These are phyloP conservation scores for Silurus asotus DNA, from an alignment of 2,113 vertebrate genomes.

Conservation along the genomic window DNA sequence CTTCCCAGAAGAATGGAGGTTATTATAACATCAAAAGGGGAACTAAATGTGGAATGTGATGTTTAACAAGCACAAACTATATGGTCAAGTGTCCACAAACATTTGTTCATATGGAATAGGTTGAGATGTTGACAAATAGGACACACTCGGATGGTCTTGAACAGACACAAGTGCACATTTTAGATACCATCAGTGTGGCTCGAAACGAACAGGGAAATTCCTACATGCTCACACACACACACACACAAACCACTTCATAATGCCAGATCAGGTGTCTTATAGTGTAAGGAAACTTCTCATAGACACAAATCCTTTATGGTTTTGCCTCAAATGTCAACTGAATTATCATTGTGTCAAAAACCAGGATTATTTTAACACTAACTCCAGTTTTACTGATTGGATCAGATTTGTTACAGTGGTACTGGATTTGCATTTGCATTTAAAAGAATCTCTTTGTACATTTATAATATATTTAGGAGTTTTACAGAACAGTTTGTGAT, in stretches of 20 bases:
- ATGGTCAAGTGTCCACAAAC: too few species aligned
- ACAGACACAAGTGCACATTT: background rate
- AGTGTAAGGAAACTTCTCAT: background rate
- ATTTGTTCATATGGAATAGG: too few species aligned
- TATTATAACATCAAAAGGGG: too few species aligned
- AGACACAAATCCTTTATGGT: slow-evolving; percentile 32
- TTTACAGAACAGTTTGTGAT: background rate
- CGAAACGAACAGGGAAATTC: slow-evolving; percentile 11
- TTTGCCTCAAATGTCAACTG: background rate
- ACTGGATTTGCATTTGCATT: background rate
- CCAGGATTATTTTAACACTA: background rate
- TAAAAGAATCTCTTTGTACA: too few species aligned
- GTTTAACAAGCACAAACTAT: too few species aligned
- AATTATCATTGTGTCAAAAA: background rate
- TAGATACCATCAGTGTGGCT: background rate
- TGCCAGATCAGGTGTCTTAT: slow-evolving; percentile 18
- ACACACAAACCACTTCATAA: slow-evolving; percentile 38
- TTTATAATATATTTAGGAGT: background rate
- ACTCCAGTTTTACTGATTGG: background rate
- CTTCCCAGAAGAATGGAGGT: too few species aligned
- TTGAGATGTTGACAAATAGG: background rate
- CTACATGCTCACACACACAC: background rate
- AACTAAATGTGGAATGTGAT: too few species aligned
- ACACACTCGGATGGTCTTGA: background rate
- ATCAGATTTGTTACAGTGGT: background rate